Evolutionary conservation across 2,888 invertebrate species (phyloP).

Genomic region (Oscheius sp.): DNA sequence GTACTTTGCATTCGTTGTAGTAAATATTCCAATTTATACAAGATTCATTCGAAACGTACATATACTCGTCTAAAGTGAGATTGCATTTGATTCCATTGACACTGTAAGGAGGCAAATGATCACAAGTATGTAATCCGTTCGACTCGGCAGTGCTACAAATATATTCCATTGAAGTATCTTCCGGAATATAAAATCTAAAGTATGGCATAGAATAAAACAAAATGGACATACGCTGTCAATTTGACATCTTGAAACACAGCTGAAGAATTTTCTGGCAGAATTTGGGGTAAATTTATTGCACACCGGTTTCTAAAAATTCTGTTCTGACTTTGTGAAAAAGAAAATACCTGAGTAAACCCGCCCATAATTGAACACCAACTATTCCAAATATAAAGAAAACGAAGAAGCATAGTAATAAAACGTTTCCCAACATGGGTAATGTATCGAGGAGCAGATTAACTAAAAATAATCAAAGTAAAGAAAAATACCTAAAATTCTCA

Average conservation of each 20-base stretch:
- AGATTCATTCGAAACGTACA: slow-evolving; percentile 73
- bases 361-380: slow-evolving; percentile 98
- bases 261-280: slow-evolving; percentile 52
- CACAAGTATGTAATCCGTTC: slow-evolving; percentile 92
- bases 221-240: slow-evolving; percentile 51
- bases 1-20: slow-evolving; percentile 84
- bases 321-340: too few relatives aligned
- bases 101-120: slow-evolving; percentile 82
- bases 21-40: slow-evolving; percentile 99
- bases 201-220: neutral
- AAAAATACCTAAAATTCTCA: slow-evolving; percentile 66
- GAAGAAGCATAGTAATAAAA: slow-evolving; percentile 94
- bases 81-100: slow-evolving; percentile 75
- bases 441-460: slow-evolving; percentile 98
- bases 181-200: slow-evolving; percentile 69
- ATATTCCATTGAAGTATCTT: slow-evolving; percentile 81
- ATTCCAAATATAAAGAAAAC: slow-evolving; percentile 99
- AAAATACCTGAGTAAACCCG: slow-evolving; percentile 93
- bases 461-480: slow-evolving; percentile 72
- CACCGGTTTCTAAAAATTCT: slow-evolving; percentile 67
- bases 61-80: slow-evolving; percentile 62
- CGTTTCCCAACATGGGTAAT: slow-evolving; percentile 98
- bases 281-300: slow-evolving; percentile 64
- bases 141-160: slow-evolving; percentile 91
- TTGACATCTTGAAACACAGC: slow-evolving; percentile 60